Evolutionary conservation across 2,797 vertebrate genomes (phyloP).

Genomic region (Scomberomorus guttatus): DNA sequence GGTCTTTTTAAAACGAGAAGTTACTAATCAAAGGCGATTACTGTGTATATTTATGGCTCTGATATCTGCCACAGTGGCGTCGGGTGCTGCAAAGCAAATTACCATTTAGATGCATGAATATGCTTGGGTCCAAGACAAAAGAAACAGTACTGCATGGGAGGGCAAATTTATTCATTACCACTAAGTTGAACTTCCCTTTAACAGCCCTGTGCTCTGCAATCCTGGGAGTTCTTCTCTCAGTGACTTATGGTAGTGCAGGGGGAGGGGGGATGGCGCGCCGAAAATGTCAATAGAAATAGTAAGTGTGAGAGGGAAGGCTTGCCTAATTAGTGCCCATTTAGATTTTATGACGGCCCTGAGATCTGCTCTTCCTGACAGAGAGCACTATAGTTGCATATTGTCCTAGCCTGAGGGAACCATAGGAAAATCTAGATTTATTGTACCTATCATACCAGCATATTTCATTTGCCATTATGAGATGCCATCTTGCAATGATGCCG

Average conservation of each 20-base stretch:
- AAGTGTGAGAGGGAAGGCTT: slow-evolving; percentile 99
- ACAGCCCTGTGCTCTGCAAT: slow-evolving; percentile 95
- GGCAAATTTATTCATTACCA: slow-evolving; percentile 97
- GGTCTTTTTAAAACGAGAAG: slow-evolving; percentile 7
- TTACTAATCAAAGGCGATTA: slow-evolving; percentile 56
- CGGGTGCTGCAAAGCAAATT: slow-evolving; percentile 72
- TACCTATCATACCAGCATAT: slow-evolving; percentile 99
- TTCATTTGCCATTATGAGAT: slow-evolving; percentile 99
- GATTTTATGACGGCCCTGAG: slow-evolving; percentile 99
- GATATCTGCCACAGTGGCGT: slow-evolving; percentile 38
- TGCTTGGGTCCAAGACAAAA: slow-evolving; percentile 84
- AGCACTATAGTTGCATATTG: slow-evolving; percentile 99
- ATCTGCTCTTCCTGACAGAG: slow-evolving; percentile 99
- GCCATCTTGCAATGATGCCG: slow-evolving; percentile 99
- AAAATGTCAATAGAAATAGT: slow-evolving; percentile 99
- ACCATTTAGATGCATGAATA: slow-evolving; percentile 78
- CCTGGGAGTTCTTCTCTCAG: slow-evolving; percentile 90
- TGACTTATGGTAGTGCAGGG: slow-evolving; percentile 99
- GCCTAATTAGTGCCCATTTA: slow-evolving; percentile 99
- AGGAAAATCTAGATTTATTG: slow-evolving; percentile 99
- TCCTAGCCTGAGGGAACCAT: slow-evolving; percentile 99
- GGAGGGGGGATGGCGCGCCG: slow-evolving; percentile 86
- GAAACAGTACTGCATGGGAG: slow-evolving; percentile 94
- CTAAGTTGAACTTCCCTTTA: slow-evolving; percentile 99
- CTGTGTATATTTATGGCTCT: slow-evolving; percentile 51